A percentile compares a stretch with the other conserved stretches of the same genome.
Conservation (phyloP, 2,888 invertebrate species). For the Cremastinae sp. region DNA sequence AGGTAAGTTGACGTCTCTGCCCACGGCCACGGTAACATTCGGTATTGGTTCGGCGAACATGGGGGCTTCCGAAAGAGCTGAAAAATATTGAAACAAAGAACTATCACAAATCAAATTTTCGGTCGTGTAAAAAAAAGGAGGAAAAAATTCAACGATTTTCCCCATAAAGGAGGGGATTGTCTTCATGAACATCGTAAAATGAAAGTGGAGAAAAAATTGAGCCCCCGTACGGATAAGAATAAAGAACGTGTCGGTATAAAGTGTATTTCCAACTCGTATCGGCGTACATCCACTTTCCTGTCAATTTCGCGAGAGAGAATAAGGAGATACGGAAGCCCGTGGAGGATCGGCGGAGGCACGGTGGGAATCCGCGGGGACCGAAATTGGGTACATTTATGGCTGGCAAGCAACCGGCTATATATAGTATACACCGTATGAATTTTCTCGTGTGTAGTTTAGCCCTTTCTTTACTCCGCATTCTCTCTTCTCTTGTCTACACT, state of each 20-base stretch:
- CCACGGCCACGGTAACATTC: constrained; percentile 94
- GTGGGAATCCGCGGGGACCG: constrained; percentile 34
- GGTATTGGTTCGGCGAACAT: constrained; percentile 95
- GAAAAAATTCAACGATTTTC: neutral
- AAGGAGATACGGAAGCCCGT: constrained; percentile 45
- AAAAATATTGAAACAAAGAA: constrained; percentile 72
- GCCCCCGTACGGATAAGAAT: too few species aligned
- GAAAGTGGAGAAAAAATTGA: neutral
- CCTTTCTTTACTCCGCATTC: constrained; percentile 18
- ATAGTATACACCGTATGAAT: constrained; percentile 3
- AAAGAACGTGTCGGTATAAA: neutral
- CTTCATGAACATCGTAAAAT: neutral
- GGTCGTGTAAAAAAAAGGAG: neutral
- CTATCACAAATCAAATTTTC: neutral
- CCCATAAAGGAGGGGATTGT: neutral
- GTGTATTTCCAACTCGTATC: constrained; percentile 54
- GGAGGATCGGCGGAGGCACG: constrained; percentile 4
- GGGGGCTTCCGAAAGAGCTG: constrained; percentile 93
- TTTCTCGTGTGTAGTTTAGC: constrained; percentile 29
- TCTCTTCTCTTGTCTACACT: constrained; percentile 18
- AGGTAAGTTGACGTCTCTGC: constrained; percentile 93
- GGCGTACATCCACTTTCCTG: constrained; percentile 60
- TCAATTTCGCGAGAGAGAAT: constrained; percentile 62
- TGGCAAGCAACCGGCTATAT: constrained; percentile 27
- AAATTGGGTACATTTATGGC: constrained; percentile 54